Conservation (phyloP, 2,888 invertebrate genomes). For the Clostera curtula region DNA sequence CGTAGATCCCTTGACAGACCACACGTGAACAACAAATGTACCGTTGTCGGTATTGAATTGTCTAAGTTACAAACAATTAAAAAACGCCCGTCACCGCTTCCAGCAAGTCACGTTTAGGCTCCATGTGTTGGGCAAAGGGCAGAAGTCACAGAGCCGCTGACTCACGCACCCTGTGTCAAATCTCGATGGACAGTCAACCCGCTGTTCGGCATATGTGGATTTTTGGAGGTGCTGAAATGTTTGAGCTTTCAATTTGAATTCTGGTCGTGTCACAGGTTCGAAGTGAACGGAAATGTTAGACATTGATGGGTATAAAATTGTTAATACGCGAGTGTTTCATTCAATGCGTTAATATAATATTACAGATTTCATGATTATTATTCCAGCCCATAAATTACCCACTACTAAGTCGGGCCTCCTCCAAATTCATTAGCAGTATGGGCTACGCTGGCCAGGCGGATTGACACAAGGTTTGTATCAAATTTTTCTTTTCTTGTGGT, state of each 20-base stretch:
- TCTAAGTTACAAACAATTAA: conserved; percentile 56
- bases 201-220: conserved; percentile 55
- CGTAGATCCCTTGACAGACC: conserved; percentile 3
- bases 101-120: conserved; percentile 52
- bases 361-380: too few relatives aligned
- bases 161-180: conserved; percentile 65
- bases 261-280: conserved; percentile 9
- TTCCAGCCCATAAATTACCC: too few relatives aligned
- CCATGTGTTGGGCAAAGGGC: conserved; percentile 48
- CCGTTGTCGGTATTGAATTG: conserved; percentile 41
- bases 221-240: conserved; percentile 9
- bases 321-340: too few relatives aligned
- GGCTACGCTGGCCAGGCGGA: too few relatives aligned
- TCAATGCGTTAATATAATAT: too few relatives aligned
- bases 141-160: conserved; percentile 46
- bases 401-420: too few relatives aligned
- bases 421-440: too few relatives aligned
- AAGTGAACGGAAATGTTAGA: too few relatives aligned
- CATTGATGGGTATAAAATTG: too few relatives aligned
- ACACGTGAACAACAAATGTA: conserved; percentile 18
- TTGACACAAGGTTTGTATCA: too few relatives aligned
- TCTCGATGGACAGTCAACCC: conserved; percentile 58
- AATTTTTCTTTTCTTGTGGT: too few relatives aligned
- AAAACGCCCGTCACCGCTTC: conserved; percentile 50
- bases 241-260: conserved; percentile 6